Percentiles rank a stretch among this genome's conserved stretches.
phyloP scores from a whole-genome alignment of 1,140 invertebrate species.

The Choristoneura fumiferana region DNA sequence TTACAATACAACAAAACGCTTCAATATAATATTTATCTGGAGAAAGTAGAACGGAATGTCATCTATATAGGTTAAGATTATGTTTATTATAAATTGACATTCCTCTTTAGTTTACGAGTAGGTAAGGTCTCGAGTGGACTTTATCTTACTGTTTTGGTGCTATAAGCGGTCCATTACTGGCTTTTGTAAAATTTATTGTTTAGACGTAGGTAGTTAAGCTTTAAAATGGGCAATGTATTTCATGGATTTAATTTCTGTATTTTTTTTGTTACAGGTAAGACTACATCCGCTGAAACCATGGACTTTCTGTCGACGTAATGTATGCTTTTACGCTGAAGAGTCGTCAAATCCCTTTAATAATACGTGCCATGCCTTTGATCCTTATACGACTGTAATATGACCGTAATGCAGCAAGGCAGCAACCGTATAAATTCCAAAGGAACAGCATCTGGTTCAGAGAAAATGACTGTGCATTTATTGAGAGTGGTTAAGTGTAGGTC shows the following conservation, averaged over 20 bases:
- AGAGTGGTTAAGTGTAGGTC: not conserved
- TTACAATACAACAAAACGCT: no score
- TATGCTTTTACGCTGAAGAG: slow-evolving; percentile 10
- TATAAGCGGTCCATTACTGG: not conserved
- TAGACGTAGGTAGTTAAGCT: no score
- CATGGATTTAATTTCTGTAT: not conserved
- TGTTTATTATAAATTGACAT: not conserved
- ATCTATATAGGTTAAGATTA: not conserved
- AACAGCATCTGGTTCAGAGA: not conserved
- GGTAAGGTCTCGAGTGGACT: not conserved
- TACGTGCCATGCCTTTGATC: slow-evolving; percentile 5
- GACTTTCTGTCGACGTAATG: not conserved
- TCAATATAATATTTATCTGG: not conserved
- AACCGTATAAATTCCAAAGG: not conserved
- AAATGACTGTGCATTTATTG: not conserved
- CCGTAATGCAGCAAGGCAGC: not conserved
- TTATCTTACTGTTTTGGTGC: not conserved
- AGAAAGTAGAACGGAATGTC: slow-evolving; percentile 8
- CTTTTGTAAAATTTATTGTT: not conserved
- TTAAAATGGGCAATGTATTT: no score
- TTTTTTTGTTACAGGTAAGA: slow-evolving; percentile 38
- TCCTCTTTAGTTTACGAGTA: not conserved
- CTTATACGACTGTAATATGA: slow-evolving; percentile 10
- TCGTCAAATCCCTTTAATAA: not conserved
- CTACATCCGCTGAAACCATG: not conserved